phyloP scores from a whole-genome alignment of 2,113 vertebrate genomes.

The Pedetes capensis region DNA sequence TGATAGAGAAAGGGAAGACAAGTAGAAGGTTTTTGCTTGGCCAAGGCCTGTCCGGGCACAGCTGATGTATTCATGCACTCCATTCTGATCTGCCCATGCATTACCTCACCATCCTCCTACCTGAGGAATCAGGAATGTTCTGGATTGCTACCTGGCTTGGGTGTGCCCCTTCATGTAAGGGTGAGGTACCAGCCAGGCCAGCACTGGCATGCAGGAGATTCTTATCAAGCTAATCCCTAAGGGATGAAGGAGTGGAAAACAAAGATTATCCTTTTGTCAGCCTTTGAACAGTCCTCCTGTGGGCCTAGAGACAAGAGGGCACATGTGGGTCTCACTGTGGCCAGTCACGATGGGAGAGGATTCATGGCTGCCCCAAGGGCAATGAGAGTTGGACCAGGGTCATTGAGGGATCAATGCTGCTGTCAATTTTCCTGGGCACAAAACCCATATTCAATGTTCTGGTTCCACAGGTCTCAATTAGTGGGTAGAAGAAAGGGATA shows the following conservation, averaged over 20 bases:
- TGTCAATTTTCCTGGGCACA: neutral
- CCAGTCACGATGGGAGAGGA: neutral
- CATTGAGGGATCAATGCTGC: rapidly evolving
- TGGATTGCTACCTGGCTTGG: slow-evolving; percentile 31
- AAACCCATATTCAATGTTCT: neutral
- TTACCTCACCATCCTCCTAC: neutral
- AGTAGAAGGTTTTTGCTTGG: neutral
- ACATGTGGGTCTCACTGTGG: neutral
- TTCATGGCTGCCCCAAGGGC: neutral
- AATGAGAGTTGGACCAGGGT: neutral
- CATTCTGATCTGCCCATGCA: neutral
- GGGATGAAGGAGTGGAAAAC: slow-evolving; percentile 40
- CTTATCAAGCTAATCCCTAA: slow-evolving; percentile 60
- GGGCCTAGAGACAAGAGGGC: neutral
- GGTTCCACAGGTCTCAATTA: neutral
- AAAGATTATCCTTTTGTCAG: neutral
- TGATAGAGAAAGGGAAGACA: neutral
- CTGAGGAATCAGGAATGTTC: neutral
- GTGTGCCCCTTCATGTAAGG: slow-evolving; percentile 51
- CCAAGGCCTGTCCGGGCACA: neutral
- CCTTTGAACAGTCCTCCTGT: neutral
- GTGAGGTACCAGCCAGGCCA: neutral
- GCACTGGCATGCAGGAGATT: slow-evolving; percentile 37
- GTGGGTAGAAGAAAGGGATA: neutral
- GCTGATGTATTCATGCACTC: neutral